Percentiles rank a stretch among this genome's conserved stretches.
Conservation (phyloP, 2,113 vertebrate species). For the Chaetodon auriga region DNA sequence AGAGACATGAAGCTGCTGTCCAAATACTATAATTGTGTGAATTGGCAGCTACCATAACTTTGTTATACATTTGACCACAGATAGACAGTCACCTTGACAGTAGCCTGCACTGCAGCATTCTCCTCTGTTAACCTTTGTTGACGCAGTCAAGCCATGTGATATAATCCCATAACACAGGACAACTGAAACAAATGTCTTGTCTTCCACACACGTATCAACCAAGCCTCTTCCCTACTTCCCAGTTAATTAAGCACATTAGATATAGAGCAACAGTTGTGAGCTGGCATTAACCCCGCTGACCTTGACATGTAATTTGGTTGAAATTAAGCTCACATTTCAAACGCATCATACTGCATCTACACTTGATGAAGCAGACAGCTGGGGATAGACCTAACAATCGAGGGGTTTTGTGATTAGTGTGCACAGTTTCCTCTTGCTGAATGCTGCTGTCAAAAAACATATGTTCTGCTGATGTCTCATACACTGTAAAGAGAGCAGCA, state of each 20-base stretch:
- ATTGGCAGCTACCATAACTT: slow-evolving; percentile 10
- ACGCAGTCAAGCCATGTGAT: slow-evolving; percentile 27
- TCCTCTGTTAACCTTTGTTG: slow-evolving; percentile 39
- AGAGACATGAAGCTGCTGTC: background rate
- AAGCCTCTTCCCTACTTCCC: slow-evolving; percentile 36
- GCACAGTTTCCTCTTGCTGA: slow-evolving; percentile 49
- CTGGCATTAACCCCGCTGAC: slow-evolving; percentile 56
- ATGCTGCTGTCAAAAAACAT: slow-evolving; percentile 60
- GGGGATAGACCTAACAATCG: slow-evolving; percentile 12
- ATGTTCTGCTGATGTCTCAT: slow-evolving; percentile 50
- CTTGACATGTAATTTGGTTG: slow-evolving; percentile 48
- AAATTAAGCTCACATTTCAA: slow-evolving; percentile 35
- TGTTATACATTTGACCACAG: slow-evolving; percentile 19
- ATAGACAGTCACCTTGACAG: slow-evolving; percentile 55
- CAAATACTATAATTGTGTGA: background rate
- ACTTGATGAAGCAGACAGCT: slow-evolving; percentile 21
- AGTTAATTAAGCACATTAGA: slow-evolving; percentile 61
- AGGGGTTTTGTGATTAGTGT: slow-evolving; percentile 39
- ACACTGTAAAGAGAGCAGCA: slow-evolving; percentile 24
- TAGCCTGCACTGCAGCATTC: slow-evolving; percentile 58
- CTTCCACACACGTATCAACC: slow-evolving; percentile 30
- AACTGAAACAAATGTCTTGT: slow-evolving; percentile 38
- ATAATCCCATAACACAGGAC: slow-evolving; percentile 41
- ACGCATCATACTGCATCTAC: slow-evolving; percentile 13
- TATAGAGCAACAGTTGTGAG: slow-evolving; percentile 58